A percentile compares a stretch with the other conserved stretches of the same genome.
phyloP scores from a whole-genome alignment of 2,888 invertebrate species.

The Phrixothrix hirtus region DNA sequence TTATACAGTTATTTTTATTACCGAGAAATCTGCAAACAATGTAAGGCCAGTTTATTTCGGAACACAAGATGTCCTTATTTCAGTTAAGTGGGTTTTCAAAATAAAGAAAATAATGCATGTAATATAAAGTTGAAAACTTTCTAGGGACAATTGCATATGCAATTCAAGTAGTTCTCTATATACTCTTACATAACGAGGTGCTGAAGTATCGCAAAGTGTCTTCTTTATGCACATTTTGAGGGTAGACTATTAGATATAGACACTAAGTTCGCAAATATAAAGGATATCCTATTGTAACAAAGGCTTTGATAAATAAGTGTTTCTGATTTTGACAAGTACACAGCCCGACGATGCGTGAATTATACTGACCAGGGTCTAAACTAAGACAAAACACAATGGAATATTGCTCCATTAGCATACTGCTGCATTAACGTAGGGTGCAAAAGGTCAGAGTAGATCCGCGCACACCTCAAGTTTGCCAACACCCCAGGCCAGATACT shows the following conservation, averaged over 20 bases:
- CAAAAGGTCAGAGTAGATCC: constrained; percentile 28
- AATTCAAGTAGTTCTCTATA: constrained; percentile 1
- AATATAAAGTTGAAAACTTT: too few relatives aligned
- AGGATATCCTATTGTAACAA: constrained; percentile 10
- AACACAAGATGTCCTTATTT: too few relatives aligned
- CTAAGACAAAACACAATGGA: constrained; percentile 34
- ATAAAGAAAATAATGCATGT: too few relatives aligned
- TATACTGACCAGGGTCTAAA: constrained; percentile 34
- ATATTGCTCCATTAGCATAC: constrained; percentile 38
- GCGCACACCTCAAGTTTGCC: constrained; percentile 17
- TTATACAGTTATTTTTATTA: too few relatives aligned
- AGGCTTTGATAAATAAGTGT: constrained; percentile 15
- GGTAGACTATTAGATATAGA: constrained; percentile 10
- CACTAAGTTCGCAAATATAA: constrained; percentile 2
- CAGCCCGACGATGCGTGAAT: constrained; percentile 33
- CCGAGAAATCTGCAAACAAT: too few relatives aligned
- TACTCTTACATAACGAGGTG: constrained; percentile 11
- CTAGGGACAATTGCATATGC: constrained; percentile 6
- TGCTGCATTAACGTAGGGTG: constrained; percentile 32
- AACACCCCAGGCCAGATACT: constrained; percentile 10
- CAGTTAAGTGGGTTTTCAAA: too few relatives aligned
- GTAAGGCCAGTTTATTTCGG: too few relatives aligned
- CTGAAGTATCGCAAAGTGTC: constrained; percentile 3
- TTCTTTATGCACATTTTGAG: constrained; percentile 17
- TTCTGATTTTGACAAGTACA: constrained; percentile 32